Evolutionary conservation across 1,140 invertebrate genomes (phyloP), one percentile per base, ranked within the genome.

Genomic region (Brachionus asplanchnoidis): DNA sequence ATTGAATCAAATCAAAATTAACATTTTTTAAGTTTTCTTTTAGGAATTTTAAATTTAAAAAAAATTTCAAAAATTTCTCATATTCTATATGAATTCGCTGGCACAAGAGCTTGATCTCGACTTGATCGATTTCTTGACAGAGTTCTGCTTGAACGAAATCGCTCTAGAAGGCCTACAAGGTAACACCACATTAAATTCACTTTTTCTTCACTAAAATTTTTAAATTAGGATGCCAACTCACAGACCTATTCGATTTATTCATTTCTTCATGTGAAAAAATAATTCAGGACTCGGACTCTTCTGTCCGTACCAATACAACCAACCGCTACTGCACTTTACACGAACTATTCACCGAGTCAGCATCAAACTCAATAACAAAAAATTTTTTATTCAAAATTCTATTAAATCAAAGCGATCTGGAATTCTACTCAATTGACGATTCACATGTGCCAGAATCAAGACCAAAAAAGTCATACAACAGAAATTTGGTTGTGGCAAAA

Each of bases 141-240:
- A 77, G 20, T 77, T 77, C 26, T 77, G 73, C 8, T 28, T 77
- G 26, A 77, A 77, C 26, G 73, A 77, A 32, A 77, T 77, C 2
- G 40, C 73, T 46, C n/a, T 77, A 46, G 42, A 77, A 12, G 73
- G 73, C n/a, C n/a, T 73, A 6, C 32, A 73, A 73, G 68, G 68
- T 73, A 73, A 73, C 17, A 1, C 1, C 5, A 2, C 1, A 2
- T 60, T 8, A 5, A 23, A 1, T 8, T 2, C 7, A 23, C 17
- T 60, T 8, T 17, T 60, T 60, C 3, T 20, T 1, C 20, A 46
- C n/a, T 68, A 32, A 32, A 68, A 11, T 6, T 32, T 23, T 7
- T 36, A n/a, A 8, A 40, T 23, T 23, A 32, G 26, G 66, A 32
- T 17, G 28, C 17, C 32, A 32, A 28, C 66, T 28, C 8, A 32